These are phyloP conservation scores for Pherbina coryleti DNA, from an alignment of 2,888 invertebrate genomes.

Conservation along the genomic window DNA sequence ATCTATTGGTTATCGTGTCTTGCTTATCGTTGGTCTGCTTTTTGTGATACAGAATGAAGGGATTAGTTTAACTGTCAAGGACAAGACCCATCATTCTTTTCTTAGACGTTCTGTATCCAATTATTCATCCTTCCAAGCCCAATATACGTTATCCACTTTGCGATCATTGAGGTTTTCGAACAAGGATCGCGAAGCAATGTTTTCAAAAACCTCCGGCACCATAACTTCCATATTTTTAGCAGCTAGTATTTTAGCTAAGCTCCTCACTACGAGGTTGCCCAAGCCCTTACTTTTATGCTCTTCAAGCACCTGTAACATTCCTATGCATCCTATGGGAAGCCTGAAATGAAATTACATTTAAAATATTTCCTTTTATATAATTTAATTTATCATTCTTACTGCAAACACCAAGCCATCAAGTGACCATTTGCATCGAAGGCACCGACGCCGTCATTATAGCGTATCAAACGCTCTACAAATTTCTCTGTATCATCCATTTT, in stretches of 20 bases:
- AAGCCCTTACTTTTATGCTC: constrained; percentile 59
- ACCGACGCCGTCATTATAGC: constrained; percentile 58
- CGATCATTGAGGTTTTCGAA: constrained; percentile 63
- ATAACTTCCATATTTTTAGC: constrained; percentile 49
- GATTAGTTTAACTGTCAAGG: too few species aligned
- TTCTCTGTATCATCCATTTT: constrained; percentile 50
- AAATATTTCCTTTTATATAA: too few species aligned
- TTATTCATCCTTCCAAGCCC: constrained; percentile 41
- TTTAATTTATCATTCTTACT: constrained; percentile 45
- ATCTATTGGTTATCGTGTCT: too few species aligned
- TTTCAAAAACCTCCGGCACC: constrained; percentile 57
- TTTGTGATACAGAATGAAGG: too few species aligned
- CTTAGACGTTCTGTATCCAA: too few species aligned
- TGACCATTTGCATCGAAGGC: constrained; percentile 53
- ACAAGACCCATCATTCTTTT: too few species aligned
- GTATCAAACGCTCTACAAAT: constrained; percentile 54
- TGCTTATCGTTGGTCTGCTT: too few species aligned
- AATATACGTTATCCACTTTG: constrained; percentile 55
- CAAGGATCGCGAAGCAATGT: constrained; percentile 57
- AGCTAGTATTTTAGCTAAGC: constrained; percentile 52
- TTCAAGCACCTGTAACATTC: constrained; percentile 60
- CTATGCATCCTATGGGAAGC: constrained; percentile 56
- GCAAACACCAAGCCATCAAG: constrained; percentile 63
- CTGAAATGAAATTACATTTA: constrained; percentile 46
- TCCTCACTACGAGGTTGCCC: constrained; percentile 57